Conservation (phyloP, 2,113 vertebrate genomes). For the Dipodomys ordii region DNA sequence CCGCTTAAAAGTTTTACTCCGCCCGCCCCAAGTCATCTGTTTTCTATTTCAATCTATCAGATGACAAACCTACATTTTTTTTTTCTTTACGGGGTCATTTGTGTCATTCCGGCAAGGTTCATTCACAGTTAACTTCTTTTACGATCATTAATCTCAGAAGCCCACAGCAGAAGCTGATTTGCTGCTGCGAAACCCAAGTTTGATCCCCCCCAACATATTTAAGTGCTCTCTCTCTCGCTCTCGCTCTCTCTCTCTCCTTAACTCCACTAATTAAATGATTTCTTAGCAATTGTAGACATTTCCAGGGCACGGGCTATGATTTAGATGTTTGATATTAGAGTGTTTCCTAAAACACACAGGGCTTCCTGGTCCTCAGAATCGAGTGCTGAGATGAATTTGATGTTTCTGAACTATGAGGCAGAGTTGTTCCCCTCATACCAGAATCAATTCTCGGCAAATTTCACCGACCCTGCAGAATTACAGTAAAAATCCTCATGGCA, state of each 20-base stretch:
- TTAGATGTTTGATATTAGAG: background rate
- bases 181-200: background rate
- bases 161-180: conserved; percentile 38
- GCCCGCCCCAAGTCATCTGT: conserved; percentile 9
- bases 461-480: background rate
- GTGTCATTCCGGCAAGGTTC: background rate
- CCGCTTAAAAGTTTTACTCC: background rate
- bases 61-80: background rate
- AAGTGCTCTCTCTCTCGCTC: background rate
- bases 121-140: background rate
- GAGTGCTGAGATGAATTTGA: background rate
- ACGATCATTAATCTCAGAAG: conserved; percentile 15
- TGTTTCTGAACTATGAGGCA: background rate
- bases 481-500: conserved; percentile 16
- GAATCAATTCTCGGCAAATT: background rate
- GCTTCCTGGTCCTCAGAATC: background rate
- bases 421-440: background rate
- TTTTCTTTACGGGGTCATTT: background rate
- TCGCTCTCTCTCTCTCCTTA: background rate
- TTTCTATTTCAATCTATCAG: background rate
- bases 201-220: conserved; percentile 21
- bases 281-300: conserved; percentile 45
- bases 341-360: conserved; percentile 33
- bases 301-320: background rate
- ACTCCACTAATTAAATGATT: background rate